A percentile compares a stretch with the other conserved stretches of the same genome.
phyloP scores from a whole-genome alignment of 2,888 invertebrate species.

The Periphyllus acericola region DNA sequence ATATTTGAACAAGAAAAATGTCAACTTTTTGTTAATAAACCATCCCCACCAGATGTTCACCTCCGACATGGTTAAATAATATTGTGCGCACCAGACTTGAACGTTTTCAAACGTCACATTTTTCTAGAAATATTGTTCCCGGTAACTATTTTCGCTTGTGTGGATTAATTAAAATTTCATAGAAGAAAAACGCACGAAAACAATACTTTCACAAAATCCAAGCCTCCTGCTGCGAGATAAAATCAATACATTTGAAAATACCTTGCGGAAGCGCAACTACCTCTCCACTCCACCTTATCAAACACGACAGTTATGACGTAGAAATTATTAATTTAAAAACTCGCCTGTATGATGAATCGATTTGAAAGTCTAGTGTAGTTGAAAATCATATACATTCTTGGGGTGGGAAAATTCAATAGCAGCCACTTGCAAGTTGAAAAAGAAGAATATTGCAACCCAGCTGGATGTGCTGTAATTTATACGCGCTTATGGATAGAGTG shows the following conservation, averaged over 20 bases:
- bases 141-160: too few species aligned
- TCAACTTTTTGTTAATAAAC: too few species aligned
- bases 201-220: neutral
- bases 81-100: too few species aligned
- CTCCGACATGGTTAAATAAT: too few species aligned
- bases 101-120: too few species aligned
- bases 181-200: neutral
- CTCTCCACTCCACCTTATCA: neutral
- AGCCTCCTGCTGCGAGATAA: neutral
- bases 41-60: too few species aligned
- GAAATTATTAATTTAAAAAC: conserved; percentile 26
- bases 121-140: too few species aligned
- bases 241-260: conserved; percentile 48
- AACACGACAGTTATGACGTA: conserved; percentile 13
- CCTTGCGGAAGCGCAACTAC: neutral
- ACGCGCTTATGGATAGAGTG: neutral
- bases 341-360: neutral
- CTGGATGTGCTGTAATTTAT: neutral
- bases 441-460: neutral
- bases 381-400: neutral
- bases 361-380: neutral
- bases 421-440: neutral
- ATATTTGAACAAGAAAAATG: too few species aligned
- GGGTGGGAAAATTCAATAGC: neutral
- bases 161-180: neutral